Conservation (phyloP, 2,888 invertebrate species). For the Drosophila subquinaria region DNA sequence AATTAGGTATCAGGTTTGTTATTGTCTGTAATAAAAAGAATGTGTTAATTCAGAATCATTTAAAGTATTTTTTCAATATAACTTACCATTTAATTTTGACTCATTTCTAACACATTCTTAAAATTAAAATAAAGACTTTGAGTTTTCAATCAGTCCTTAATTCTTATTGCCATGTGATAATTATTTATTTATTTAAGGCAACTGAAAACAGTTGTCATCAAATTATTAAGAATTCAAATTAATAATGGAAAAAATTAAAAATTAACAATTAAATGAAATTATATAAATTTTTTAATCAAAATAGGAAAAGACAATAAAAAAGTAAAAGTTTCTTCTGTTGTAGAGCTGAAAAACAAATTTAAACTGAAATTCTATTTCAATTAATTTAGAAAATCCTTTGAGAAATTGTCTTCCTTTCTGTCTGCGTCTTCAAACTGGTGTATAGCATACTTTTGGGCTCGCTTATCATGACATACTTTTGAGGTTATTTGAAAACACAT, state of each 20-base stretch:
- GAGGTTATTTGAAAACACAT: slow-evolving; percentile 40
- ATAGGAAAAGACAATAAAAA: background rate
- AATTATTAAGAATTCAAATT: background rate
- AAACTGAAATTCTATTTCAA: background rate
- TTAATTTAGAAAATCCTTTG: background rate
- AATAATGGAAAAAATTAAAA: background rate
- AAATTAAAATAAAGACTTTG: no score
- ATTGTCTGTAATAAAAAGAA: background rate
- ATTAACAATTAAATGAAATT: background rate
- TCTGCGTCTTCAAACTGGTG: background rate
- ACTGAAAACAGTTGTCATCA: no score
- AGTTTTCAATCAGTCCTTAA: no score
- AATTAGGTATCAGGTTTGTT: background rate
- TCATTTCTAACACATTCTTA: no score
- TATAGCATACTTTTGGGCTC: background rate
- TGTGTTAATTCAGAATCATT: no score
- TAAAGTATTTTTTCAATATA: no score
- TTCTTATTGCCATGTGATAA: no score
- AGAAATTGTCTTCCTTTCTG: background rate
- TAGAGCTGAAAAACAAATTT: background rate
- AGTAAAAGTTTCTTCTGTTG: background rate
- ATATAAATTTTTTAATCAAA: background rate
- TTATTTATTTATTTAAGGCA: no score
- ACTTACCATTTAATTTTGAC: no score
- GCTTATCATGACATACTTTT: slow-evolving; percentile 28